Evolutionary conservation across 2,113 vertebrate genomes (phyloP).

Genomic region (Tautogolabrus adspersus): DNA sequence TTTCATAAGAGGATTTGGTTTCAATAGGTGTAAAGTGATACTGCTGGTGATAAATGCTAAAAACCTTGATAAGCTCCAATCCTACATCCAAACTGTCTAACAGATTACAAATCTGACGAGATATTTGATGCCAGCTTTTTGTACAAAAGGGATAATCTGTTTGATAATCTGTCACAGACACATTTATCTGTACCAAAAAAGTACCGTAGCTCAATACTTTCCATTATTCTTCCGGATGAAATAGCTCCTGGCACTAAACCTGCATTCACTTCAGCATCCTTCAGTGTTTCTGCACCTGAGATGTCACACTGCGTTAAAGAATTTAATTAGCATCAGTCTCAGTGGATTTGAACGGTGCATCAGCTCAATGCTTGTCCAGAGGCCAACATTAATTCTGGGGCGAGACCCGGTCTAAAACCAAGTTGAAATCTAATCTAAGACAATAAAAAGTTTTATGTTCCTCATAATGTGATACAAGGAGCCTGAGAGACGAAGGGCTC

Average conservation of each 20-base stretch:
- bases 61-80: not conserved
- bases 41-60: conserved; percentile 1
- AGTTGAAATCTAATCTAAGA: conserved; percentile 71
- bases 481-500: conserved; percentile 41
- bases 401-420: conserved; percentile 46
- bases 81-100: not conserved
- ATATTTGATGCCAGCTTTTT: not conserved
- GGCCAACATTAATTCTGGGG: conserved; percentile 52
- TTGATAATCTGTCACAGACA: conserved; percentile 13
- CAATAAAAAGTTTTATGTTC: conserved; percentile 67
- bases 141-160: not conserved
- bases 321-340: conserved; percentile 56
- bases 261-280: conserved; percentile 14
- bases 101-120: conserved; percentile 14
- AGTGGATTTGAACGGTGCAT: conserved; percentile 52
- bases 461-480: conserved; percentile 60
- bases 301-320: conserved; percentile 45
- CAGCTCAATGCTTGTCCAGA: conserved; percentile 51
- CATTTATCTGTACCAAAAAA: not conserved
- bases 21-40: conserved; percentile 6
- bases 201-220: not conserved
- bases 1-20: conserved; percentile 32
- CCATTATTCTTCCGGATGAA: conserved; percentile 25
- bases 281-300: conserved; percentile 36
- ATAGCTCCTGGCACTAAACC: conserved; percentile 13